A percentile compares a stretch with the other conserved stretches of the same genome.
Conservation (phyloP, 2,797 vertebrate genomes). For the Neostethus bicornis region DNA sequence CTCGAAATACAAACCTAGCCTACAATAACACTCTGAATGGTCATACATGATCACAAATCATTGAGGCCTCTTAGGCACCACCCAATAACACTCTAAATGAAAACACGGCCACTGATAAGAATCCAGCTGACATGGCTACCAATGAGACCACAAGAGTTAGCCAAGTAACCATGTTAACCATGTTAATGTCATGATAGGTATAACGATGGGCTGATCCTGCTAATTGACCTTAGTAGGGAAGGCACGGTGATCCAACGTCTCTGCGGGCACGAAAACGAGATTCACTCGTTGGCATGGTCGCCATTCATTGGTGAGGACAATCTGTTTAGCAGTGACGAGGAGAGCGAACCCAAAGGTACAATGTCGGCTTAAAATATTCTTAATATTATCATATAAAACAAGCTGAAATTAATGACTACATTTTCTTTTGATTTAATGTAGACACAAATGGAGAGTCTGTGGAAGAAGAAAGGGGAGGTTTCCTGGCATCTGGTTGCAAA, state of each 20-base stretch:
- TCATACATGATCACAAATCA: no score
- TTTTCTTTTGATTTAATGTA: conserved; percentile 12
- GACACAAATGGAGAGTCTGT: conserved; percentile 64
- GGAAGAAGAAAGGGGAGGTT: conserved; percentile 78
- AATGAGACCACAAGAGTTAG: no score
- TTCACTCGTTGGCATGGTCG: conserved; percentile 93
- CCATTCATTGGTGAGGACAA: conserved; percentile 80
- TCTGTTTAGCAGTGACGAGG: conserved; percentile 65
- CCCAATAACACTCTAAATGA: no score
- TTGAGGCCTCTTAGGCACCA: no score
- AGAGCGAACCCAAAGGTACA: conserved; percentile 75
- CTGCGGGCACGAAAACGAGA: conserved; percentile 95
- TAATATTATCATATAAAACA: no score
- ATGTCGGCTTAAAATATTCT: not conserved
- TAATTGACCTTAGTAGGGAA: conserved; percentile 92
- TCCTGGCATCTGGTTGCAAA: conserved; percentile 93
- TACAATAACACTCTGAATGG: no score
- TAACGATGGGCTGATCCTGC: conserved; percentile 93
- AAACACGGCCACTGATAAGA: no score
- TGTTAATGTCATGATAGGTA: conserved; percentile 78
- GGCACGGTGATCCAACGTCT: conserved; percentile 88
- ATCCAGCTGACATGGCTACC: no score
- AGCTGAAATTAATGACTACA: not conserved
- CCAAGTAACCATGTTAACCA: not conserved
- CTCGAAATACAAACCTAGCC: no score